These are phyloP conservation scores for Drosophila arawakana DNA, from an alignment of 1,140 invertebrate genomes.

Conservation along the genomic window DNA sequence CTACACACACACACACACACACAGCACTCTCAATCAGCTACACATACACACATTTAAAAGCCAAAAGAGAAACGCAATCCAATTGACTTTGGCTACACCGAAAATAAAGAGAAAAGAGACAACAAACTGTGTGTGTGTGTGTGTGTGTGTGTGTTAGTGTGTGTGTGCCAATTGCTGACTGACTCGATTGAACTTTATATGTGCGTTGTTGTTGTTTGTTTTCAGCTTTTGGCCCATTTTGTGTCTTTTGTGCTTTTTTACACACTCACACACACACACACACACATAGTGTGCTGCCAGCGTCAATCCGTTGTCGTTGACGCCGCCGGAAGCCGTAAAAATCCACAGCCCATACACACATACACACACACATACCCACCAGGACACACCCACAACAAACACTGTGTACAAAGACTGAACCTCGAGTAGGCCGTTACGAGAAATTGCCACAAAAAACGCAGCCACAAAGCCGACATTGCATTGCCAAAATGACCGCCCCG, in stretches of 20 bases:
- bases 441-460: constrained; percentile 56
- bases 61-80: constrained; percentile 34
- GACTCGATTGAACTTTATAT: constrained; percentile 75
- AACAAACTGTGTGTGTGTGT: constrained; percentile 25
- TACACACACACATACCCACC: neutral
- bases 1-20: constrained; percentile 5
- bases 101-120: constrained; percentile 41
- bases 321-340: constrained; percentile 71
- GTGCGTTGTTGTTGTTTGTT: constrained; percentile 20
- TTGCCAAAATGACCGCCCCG: constrained; percentile 45
- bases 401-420: constrained; percentile 31
- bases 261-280: too few species aligned
- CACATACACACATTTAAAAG: constrained; percentile 7
- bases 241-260: constrained; percentile 18
- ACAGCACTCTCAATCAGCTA: constrained; percentile 29
- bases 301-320: constrained; percentile 49
- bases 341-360: constrained; percentile 30
- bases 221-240: constrained; percentile 13
- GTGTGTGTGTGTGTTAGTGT: constrained; percentile 15
- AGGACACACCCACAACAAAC: constrained; percentile 5
- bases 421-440: constrained; percentile 53
- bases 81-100: constrained; percentile 68
- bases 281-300: constrained; percentile 53
- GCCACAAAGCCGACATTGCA: constrained; percentile 77
- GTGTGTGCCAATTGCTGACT: constrained; percentile 71